phyloP scores from a whole-genome alignment of 2,888 invertebrate species.

The Drosophila subquinaria region DNA sequence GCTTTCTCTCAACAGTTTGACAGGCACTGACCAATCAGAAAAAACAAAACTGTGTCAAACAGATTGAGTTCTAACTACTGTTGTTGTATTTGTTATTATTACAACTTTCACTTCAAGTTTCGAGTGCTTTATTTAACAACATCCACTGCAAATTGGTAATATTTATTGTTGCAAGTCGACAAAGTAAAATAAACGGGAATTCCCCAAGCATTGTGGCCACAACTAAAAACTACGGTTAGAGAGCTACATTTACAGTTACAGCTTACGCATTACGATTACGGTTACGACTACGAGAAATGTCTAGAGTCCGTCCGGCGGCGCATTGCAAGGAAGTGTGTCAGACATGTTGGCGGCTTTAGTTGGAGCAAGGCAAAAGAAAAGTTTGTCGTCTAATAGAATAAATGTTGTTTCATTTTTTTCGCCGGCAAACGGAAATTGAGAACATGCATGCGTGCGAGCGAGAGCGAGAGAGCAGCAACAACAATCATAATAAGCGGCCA shows the following conservation, averaged over 20 bases:
- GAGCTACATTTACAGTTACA: background rate
- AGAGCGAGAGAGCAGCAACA: conserved; percentile 23
- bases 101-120: conserved; percentile 28
- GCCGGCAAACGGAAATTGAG: conserved; percentile 25
- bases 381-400: conserved; percentile 67
- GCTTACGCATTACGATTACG: background rate
- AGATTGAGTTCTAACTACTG: background rate
- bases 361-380: conserved; percentile 43
- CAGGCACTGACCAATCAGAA: conserved; percentile 1
- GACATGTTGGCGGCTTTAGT: conserved; percentile 44
- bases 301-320: conserved; percentile 9
- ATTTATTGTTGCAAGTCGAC: conserved; percentile 17
- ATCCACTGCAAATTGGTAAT: conserved; percentile 35
- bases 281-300: background rate
- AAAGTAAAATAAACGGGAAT: conserved; percentile 9
- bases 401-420: conserved; percentile 54
- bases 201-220: conserved; percentile 34
- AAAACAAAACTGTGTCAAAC: background rate
- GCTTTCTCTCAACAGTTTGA: background rate
- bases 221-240: background rate
- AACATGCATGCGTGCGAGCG: conserved; percentile 28
- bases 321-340: conserved; percentile 62
- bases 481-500: conserved; percentile 20
- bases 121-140: conserved; percentile 2
- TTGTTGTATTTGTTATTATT: conserved; percentile 21